Evolutionary conservation across 2,113 vertebrate species (phyloP), one percentile per base, ranked within the genome.

Genomic region (Pteronura brasiliensis): DNA sequence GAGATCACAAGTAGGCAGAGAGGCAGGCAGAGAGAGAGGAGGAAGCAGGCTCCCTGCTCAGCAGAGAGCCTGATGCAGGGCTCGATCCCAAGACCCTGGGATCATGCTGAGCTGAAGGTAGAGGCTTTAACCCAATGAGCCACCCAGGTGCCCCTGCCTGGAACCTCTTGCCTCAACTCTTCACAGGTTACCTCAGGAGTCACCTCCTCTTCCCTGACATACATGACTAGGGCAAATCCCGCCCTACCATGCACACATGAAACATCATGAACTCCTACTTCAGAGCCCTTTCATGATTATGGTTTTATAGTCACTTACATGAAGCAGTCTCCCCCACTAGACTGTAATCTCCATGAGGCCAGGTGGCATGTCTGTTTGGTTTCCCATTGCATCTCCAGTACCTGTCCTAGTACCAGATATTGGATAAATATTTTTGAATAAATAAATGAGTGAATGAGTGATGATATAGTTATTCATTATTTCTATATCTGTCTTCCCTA

Each of bases 361-460:
- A 79, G 14, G 29, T 10, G 25, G 9, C 59, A 34, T 17, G 2
- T 55, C 55, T 57, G 20, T 88, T 67, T 90, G 10, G 4, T 42
- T 74, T 91, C 29, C 65, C 36, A 8, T 36, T 83, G 14, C 1
- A 65, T 83, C 9, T 8, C 36, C 23, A 39, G 0, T 83, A 7
- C 0, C n/a, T 82, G 74, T 42, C 7, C 72, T 49, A n/a, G 3
- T 4, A 71, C 59, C 20, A 6, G 12, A n/a, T 49, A 23, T 11
- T 89, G 4, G 15, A 61, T 90, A 89, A 88, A 44, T 59, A 88
- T 36, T 20, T 90, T 91, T 86, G 34, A 85, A 86, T 79, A 15
- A 74, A 84, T 96, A n/a, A 92, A 39, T 92, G 63, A 81, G 65
- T 74, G 21, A 92, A 63, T 83, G 31, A 89, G n/a, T 90, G 39